Evolutionary conservation across 1,140 invertebrate genomes (phyloP), one percentile per base, ranked within the genome.

Genomic region (Pogonognathellus flavescens): DNA sequence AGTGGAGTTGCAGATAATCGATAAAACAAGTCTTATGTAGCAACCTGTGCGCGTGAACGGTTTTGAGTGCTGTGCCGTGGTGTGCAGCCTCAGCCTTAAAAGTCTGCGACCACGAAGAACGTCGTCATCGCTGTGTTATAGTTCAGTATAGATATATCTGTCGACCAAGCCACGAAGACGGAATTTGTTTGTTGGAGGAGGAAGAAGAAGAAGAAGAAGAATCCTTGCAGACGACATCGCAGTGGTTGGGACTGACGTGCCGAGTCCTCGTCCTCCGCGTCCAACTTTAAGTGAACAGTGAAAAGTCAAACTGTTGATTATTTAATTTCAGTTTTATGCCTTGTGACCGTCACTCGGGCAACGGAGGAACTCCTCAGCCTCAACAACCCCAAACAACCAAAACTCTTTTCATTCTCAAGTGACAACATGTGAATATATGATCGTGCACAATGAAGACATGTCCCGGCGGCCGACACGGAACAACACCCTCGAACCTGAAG

Each of bases 401-500:
- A 22, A 62, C 60, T 66, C 59, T 60, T 41, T 41, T 41, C 20
- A 20, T 66, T 66, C 62, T 25, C 20, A 49, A 25, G 70, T 76
- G 70, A 76, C 70, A 76, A 76, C 22, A 70, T 76, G 70, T 76
- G 70, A 81, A 81, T 81, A 53, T 81, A 86, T 86, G 85, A 86
- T 82, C 85, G 50, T 80, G 55, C 80, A 81, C 66, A 83, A 83
- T 84, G 84, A 84, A 85, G 81, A 66, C 80, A 87, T 88, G 86
- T 87, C 84, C 83, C 86, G 84, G 52, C 70, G 81, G 82, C 41
- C 80, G 72, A 76, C 76, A 52, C 85, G 86, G n/a, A 83, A 83
- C 80, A 83, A 83, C 80, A 83, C 70, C 72, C 62, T 87, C 70
- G 86, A 87, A 83, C 80, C 80, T 66, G 86, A 87, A 82, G 84